Evolutionary conservation across 1,140 invertebrate genomes (phyloP), one percentile per base, ranked within the genome.

Genomic region (Antheraea pernyi): DNA sequence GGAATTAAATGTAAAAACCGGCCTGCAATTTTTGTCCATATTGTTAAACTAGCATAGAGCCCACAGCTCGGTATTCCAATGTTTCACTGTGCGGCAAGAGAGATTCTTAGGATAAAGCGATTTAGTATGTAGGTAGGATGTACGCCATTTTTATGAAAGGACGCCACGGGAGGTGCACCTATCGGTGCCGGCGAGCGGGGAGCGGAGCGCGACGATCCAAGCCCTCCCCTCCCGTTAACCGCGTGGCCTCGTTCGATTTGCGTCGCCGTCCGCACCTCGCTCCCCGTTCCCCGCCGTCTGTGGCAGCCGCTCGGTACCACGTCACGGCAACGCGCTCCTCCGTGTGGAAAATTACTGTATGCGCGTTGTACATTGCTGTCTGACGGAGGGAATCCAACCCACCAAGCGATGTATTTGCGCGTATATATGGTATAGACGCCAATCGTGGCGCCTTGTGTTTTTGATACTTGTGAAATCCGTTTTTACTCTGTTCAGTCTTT

Each of bases 21-120:
- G 84, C 83, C 84, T 84, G 83, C 84, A 88, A 88, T 83, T 83
- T 80, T 88, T 90, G 86, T 90, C 88, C 85, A 89, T 87, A 89
- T 82, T 85, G 80, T 89, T 87, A 86, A 30, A 85, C 84, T 90
- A 91, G 86, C 82, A 85, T 90, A 86, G 78, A 81, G 76, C 76
- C 77, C 72, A 77, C 83, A 84, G 81, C 84, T 89, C 80, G 80
- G 80, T 85, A 85, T 88, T 89, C 82, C 85, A 91, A 77, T 82
- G 80, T 83, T 86, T 83, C 80, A 82, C 78, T 75, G 80, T 85
- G 82, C 85, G 84, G 81, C 85, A 82, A 84, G 83, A 87, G 88
- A 90, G 88, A 90, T 90, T 90, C 84, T 80, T 91, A 91, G 89
- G 86, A 89, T 89, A 86, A 83, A 86, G 79, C 80, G 80, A 81